Evolutionary conservation across 1,140 invertebrate genomes (phyloP).

Genomic region (Drosophila mayri): DNA sequence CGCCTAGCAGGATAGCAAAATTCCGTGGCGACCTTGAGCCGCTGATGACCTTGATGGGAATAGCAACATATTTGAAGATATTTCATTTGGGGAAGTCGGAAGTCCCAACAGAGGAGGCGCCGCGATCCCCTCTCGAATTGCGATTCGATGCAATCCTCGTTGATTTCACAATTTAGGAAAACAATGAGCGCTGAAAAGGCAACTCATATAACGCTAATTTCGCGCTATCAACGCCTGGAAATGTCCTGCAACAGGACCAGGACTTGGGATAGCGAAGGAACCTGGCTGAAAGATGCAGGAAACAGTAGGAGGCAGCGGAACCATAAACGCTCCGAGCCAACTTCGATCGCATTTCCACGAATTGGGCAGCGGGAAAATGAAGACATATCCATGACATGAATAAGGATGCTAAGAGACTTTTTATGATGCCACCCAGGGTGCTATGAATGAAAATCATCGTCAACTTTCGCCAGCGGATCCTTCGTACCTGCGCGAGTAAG

Average conservation of each 20-base stretch:
- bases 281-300: constrained; percentile 15
- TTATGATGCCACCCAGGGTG: constrained; percentile 78
- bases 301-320: constrained; percentile 70
- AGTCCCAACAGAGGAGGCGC: constrained; percentile 8
- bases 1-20: constrained; percentile 59
- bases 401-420: constrained; percentile 78
- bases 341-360: constrained; percentile 60
- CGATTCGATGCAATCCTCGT: constrained; percentile 33
- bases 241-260: constrained; percentile 36
- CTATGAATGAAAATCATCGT: constrained; percentile 74
- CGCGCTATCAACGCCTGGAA: constrained; percentile 59
- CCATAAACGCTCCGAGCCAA: constrained; percentile 58
- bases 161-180: constrained; percentile 64
- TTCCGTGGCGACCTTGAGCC: constrained; percentile 22
- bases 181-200: constrained; percentile 72
- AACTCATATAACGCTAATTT: constrained; percentile 80
- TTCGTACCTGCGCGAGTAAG: constrained; percentile 44
- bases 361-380: constrained; percentile 46
- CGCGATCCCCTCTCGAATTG: background rate
- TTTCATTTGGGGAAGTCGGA: background rate
- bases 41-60: constrained; percentile 17
- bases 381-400: constrained; percentile 53
- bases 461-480: constrained; percentile 43
- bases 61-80: background rate
- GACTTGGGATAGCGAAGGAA: background rate